Percentiles rank a stretch among this genome's conserved stretches.
phyloP scores from a whole-genome alignment of 2,888 invertebrate genomes.

The Andrena flavipes region DNA sequence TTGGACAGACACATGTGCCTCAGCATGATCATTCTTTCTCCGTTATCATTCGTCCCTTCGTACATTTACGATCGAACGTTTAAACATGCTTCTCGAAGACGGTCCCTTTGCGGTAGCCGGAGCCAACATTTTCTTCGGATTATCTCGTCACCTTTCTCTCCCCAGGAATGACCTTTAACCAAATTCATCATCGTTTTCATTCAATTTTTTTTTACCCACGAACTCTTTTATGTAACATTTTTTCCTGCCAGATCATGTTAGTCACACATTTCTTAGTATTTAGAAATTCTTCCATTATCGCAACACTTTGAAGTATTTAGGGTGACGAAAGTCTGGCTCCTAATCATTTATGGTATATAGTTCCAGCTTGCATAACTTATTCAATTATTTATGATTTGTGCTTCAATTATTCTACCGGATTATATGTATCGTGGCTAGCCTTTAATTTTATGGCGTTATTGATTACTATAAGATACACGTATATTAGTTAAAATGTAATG shows the following conservation, averaged over 20 bases:
- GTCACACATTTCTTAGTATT: background rate
- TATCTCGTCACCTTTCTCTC: background rate
- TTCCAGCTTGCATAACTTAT: conserved; percentile 26
- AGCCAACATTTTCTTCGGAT: conserved; percentile 15
- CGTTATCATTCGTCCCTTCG: conserved; percentile 9
- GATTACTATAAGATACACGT: background rate
- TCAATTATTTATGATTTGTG: background rate
- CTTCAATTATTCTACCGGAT: background rate
- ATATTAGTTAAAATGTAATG: background rate
- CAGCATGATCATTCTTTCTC: conserved; percentile 23
- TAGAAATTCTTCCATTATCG: background rate
- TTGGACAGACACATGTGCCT: conserved; percentile 67
- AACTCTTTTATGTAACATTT: background rate
- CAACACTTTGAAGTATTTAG: background rate
- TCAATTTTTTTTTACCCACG: conserved; percentile 2
- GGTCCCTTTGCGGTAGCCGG: background rate
- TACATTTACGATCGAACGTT: conserved; percentile 3
- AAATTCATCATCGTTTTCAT: conserved; percentile 26
- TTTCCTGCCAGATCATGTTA: background rate
- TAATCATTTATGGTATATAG: background rate
- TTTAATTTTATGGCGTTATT: background rate
- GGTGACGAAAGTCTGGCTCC: background rate
- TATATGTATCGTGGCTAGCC: too few relatives aligned
- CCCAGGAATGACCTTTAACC: conserved; percentile 46
- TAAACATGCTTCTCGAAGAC: background rate